Base-by-base conservation (phyloP, 2,888 invertebrate genomes). In the Coenonympha glycerion region DNA sequence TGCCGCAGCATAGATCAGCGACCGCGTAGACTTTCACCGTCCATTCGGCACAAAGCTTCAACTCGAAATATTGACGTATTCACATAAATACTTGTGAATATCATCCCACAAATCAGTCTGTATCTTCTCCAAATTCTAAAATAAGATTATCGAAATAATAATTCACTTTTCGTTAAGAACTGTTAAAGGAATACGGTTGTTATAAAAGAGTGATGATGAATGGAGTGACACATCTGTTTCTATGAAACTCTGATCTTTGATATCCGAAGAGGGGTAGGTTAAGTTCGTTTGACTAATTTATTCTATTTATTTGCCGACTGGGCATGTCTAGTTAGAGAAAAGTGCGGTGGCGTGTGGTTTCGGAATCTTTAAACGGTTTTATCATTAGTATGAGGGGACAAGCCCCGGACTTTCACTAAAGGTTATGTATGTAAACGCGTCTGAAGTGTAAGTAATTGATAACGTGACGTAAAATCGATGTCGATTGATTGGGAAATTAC, bases 401-500 rank as follows among this genome's bases (percentile, higher is more conserved):
- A 69, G 79, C 63, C 61, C 67, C 74, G 63, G 73, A 87, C 86
- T 87, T 87, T 87, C 86, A 86, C 86, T 85, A 73, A 70, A 77
- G 75, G 81, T 86, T 85, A 83, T 82, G 83, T 85, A 73, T 82
- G 76, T 79, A 83, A 84, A 84, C 79, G 74, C 69, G 68, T 68
- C 69, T 69, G 73, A 76, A 79, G 75, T 75, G 73, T 74, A 72
- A 76, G 73, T 74, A 72, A 76, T 78, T 79, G 76, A 78, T 81
- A 79, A 73, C 65, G 78, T 86, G 79, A 85, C 81, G 79, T 79
- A 80, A 81, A 80, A 68, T 63, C 60, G 61, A 45, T 60, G 64
- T 63, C 64, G 60, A 63, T 64, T 57, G 61, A 64, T 68, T 59
- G 53, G 58, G 56, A 65, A 60, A 63, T n/a, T n/a, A n/a, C n/a